Percentiles rank a stretch among this genome's conserved stretches.
phyloP scores from a whole-genome alignment of 2,113 vertebrate species.

The Apodemus speciosus region DNA sequence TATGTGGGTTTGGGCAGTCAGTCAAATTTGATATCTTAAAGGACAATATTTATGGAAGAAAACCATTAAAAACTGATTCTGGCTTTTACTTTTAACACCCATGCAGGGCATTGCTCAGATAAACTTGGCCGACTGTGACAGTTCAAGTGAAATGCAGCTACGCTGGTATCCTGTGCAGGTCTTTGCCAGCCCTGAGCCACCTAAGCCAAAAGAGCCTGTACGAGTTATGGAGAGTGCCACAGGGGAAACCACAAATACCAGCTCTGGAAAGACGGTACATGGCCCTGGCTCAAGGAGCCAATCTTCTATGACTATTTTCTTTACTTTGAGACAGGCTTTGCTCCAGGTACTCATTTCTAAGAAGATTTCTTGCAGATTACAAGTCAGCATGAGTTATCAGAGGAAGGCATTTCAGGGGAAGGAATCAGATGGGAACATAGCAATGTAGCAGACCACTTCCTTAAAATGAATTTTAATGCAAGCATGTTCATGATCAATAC shows the following conservation, averaged over 20 bases:
- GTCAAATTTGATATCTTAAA: not conserved
- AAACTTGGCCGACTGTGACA: conserved; percentile 89
- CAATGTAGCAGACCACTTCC: not conserved
- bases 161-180: conserved; percentile 93
- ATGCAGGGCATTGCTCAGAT: conserved; percentile 93
- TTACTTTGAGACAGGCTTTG: not conserved
- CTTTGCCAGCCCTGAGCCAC: conserved; percentile 85
- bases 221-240: conserved; percentile 76
- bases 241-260: conserved; percentile 69
- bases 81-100: conserved; percentile 51
- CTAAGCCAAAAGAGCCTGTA: conserved; percentile 81
- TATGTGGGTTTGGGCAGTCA: not conserved
- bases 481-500: not conserved
- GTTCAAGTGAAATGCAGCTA: conserved; percentile 91
- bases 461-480: not conserved
- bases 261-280: conserved; percentile 85
- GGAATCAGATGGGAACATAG: too few species aligned
- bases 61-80: not conserved
- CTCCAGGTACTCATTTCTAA: not conserved
- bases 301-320: not conserved
- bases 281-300: not conserved
- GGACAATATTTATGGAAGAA: not conserved
- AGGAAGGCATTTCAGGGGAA: not conserved
- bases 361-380: not conserved
- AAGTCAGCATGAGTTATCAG: not conserved